Percentiles rank a stretch among this genome's conserved stretches.
Evolutionary conservation across 2,113 vertebrate species (phyloP).

Genomic region (Eupsittula cactorum): DNA sequence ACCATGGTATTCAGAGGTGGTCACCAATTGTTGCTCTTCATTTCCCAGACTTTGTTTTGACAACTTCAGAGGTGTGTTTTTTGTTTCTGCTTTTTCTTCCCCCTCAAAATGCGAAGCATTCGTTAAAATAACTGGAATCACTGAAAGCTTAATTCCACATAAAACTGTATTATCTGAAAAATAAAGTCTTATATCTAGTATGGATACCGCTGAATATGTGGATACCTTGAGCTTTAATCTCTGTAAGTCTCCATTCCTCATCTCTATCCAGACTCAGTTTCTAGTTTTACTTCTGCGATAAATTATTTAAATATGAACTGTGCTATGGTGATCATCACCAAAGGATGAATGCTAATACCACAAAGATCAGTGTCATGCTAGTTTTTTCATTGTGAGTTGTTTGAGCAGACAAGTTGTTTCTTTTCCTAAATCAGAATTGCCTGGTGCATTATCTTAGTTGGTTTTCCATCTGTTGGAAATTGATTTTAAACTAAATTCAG

Average conservation of each 20-base stretch:
- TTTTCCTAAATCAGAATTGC: neutral
- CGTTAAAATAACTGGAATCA: neutral
- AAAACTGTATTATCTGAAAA: neutral
- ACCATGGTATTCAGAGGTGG: neutral
- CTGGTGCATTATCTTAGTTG: neutral
- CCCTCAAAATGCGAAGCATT: neutral
- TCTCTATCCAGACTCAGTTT: neutral
- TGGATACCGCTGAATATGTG: neutral
- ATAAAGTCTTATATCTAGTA: neutral
- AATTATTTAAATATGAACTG: neutral
- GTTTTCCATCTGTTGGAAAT: neutral
- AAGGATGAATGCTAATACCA: neutral
- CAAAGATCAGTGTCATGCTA: neutral
- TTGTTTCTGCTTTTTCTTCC: neutral
- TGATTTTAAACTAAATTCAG: neutral
- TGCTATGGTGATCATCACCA: neutral
- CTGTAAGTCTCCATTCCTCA: neutral
- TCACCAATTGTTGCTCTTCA: neutral
- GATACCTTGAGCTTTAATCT: neutral
- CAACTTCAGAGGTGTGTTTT: neutral
- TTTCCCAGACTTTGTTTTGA: slow-evolving; percentile 18
- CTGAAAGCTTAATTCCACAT: neutral
- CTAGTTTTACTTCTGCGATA: neutral
- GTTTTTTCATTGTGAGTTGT: neutral
- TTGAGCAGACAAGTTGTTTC: too few relatives aligned